phyloP scores from a whole-genome alignment of 1,140 invertebrate genomes.

The Rhyzopertha dominica region DNA sequence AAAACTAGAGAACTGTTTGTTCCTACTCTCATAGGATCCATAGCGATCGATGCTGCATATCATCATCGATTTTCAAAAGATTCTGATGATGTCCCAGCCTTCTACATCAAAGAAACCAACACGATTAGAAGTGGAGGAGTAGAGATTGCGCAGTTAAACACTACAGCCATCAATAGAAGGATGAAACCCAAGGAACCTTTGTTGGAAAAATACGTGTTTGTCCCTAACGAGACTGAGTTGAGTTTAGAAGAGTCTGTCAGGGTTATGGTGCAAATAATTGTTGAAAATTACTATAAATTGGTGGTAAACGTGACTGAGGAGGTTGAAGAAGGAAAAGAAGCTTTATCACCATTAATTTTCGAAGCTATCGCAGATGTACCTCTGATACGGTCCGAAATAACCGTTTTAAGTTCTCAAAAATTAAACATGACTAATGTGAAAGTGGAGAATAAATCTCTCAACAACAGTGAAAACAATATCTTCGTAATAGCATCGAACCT shows the following conservation, averaged over 20 bases:
- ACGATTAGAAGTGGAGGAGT: conserved; percentile 69
- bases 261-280: conserved; percentile 59
- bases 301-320: conserved; percentile 71
- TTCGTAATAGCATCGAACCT: no score
- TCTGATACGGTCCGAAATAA: conserved; percentile 56
- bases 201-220: conserved; percentile 67
- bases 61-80: no score
- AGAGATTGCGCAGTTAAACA: conserved; percentile 72
- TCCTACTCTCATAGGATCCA: conserved; percentile 76
- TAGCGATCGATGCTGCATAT: conserved; percentile 70
- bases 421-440: conserved; percentile 51
- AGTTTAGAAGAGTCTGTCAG: conserved; percentile 62
- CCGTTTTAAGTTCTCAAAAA: conserved; percentile 48
- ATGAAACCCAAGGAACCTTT: conserved; percentile 58
- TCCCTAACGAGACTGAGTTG: conserved; percentile 60
- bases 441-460: conserved; percentile 59
- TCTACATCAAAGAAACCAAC: no score
- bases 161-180: conserved; percentile 71
- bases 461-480: no score
- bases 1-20: conserved; percentile 72
- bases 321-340: conserved; percentile 48
- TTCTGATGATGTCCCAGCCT: no score
- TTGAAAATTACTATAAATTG: conserved; percentile 67
- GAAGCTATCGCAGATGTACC: conserved; percentile 54
- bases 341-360: conserved; percentile 52